Evolutionary conservation across 2,888 invertebrate genomes (phyloP).

Genomic region (Ophion ventricosus): DNA sequence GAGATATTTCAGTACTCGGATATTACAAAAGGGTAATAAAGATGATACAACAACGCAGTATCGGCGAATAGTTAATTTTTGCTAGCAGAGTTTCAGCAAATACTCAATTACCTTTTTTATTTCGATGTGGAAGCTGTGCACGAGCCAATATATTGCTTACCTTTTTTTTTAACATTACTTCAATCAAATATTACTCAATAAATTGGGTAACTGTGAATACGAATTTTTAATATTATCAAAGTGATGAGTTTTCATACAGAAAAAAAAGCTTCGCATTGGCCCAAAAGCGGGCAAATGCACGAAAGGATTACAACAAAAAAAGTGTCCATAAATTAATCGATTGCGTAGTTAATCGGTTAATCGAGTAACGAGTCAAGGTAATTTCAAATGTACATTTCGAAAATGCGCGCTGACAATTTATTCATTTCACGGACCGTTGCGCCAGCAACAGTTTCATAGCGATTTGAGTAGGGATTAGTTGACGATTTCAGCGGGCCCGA

Average conservation of each 20-base stretch:
- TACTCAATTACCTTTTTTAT: neutral
- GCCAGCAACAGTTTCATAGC: neutral
- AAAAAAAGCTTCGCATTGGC: neutral
- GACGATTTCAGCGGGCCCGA: neutral
- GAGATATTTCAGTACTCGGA: neutral
- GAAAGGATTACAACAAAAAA: neutral
- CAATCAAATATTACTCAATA: too few relatives aligned
- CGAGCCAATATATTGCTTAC: neutral
- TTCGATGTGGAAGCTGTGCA: neutral
- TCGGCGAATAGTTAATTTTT: neutral
- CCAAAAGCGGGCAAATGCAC: neutral
- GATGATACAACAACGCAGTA: neutral
- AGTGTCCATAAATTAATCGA: neutral
- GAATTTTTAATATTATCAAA: neutral
- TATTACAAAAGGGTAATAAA: slow-evolving; percentile 6
- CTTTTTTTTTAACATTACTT: neutral
- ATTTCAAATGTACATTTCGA: too few relatives aligned
- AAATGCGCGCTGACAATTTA: neutral
- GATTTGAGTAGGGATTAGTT: neutral
- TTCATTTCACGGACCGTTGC: neutral
- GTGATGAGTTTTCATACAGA: neutral
- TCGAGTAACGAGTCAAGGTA: too few relatives aligned
- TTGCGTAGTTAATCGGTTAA: too few relatives aligned
- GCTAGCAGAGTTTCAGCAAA: neutral
- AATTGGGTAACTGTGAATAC: neutral